Base-by-base conservation (phyloP, 1,140 invertebrate genomes). In the Pentalonia nigronervosa region DNA sequence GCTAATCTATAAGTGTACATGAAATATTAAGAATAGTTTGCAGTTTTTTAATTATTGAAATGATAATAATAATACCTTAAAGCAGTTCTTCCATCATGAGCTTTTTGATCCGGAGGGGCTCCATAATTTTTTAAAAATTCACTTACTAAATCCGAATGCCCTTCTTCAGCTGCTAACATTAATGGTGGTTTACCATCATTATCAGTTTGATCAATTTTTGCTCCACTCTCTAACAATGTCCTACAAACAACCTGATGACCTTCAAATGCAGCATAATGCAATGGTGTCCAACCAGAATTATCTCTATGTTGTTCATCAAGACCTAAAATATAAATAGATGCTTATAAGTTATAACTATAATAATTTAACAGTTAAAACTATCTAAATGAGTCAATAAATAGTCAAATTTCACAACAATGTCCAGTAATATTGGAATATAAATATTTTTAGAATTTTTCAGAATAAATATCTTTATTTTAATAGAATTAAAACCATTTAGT, bases 161-260 rank as follows among this genome's bases (percentile, higher is more conserved):
- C 98, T 95, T 99, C 98, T 95, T 99, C 96, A 0, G 98, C 97
- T 0, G 98, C 98, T 34, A 99, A 96, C 95, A 99, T 97, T 23
- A 99, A 95, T 1, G 98, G 97, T 1, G 98, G 98, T 95, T 98
- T 98, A 7, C 98, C 98, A 94, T 99, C 98, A 95, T 99, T 99
- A 95, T 99, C 98, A 14, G 97, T 97, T 95, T 99, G 98, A 94
- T 98, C 98, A 7, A 98, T 97, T 95, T 98, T 97, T 0, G 98
- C 98, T 1, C 98, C 98, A n/a, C 98, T 98, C 94, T 99, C 98
- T 0, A 99, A 95, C 36, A 99, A 95, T 21, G 97, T 97, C 94
- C 98, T 97, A 94, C 98, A 98, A 45, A 99, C 98, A 94, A 98
- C 98, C 93, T 96, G 95, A 95, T 99, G 98, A 53, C 98, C 98